Percentiles rank a stretch among this genome's conserved stretches.
Evolutionary conservation across 2,113 vertebrate species (phyloP).

Genomic region (Rhinoptilus africanus): DNA sequence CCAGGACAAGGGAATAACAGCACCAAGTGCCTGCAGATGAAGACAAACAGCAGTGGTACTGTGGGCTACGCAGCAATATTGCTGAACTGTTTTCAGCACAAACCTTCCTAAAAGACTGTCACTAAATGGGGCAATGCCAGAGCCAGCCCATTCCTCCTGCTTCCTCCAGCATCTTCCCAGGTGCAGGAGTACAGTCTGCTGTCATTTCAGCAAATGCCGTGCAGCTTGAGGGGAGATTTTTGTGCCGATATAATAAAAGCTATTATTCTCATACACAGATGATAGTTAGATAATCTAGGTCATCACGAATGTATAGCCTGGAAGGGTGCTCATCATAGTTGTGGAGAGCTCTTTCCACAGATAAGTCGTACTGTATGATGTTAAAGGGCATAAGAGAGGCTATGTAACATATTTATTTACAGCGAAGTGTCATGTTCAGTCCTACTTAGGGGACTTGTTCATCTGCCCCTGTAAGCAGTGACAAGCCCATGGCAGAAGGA

Average conservation of each 20-base stretch:
- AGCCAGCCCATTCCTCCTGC: background rate
- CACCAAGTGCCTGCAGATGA: background rate
- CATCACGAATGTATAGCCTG: background rate
- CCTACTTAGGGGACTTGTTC: background rate
- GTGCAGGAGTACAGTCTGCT: background rate
- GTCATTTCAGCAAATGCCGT: accelerated
- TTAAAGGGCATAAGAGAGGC: background rate
- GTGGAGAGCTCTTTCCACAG: background rate
- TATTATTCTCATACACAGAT: background rate
- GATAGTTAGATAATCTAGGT: background rate
- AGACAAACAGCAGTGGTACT: background rate
- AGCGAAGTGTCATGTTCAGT: background rate
- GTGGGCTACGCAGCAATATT: background rate
- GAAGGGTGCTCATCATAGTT: background rate
- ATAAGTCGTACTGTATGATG: background rate
- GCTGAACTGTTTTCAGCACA: background rate
- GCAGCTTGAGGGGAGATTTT: background rate
- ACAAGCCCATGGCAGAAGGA: background rate
- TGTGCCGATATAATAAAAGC: accelerated
- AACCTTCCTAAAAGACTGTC: background rate
- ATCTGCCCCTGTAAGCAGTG: background rate
- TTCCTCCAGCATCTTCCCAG: background rate
- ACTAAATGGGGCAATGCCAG: background rate
- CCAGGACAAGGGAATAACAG: background rate
- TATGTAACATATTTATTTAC: background rate